Evolutionary conservation across 2,888 invertebrate species (phyloP), one percentile per base, ranked within the genome.

Genomic region (Deilephila porcellus): DNA sequence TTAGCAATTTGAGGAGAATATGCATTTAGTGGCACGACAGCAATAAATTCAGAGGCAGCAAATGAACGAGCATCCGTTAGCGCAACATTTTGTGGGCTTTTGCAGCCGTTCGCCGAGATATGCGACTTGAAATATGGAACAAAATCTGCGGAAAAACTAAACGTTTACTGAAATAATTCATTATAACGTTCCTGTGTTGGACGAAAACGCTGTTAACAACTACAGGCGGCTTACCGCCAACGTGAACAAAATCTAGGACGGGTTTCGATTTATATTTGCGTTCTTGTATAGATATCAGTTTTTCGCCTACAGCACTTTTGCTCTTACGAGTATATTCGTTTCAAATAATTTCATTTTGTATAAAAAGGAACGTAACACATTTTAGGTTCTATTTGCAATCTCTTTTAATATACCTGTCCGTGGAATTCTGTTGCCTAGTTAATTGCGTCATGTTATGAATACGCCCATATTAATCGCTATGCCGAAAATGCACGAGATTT

Each of bases 21-120:
- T 89, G 89, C 88, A 90, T 90, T 89, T 88, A 87, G 87, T 83
- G 77, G 83, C 85, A 82, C 85, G 87, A 86, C 86, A 85, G 85
- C 86, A 78, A 89, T 90, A 90, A 90, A 89, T 90, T 86, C 82
- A 83, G 81, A 76, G 79, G 77, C 83, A 84, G 82, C 80, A 83
- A 85, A 87, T 86, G 86, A 87, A 86, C 83, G 88, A 86, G 85
- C 85, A 83, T 85, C 87, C 87, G 87, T 80, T 83, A 74, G 79
- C 82, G 81, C 77, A 82, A 83, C 82, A 83, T 85, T 87, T 82
- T 85, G 85, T 81, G 82, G 82, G 81, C 82, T 81, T 85, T 84
- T 81, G 82, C 78, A 77, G 81, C 77, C 76, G 78, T 75, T 80
- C 80, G 77, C 76, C 78, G 81, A 84, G 83, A 85, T 83, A 86